Evolutionary conservation across 2,888 invertebrate genomes (phyloP).

Genomic region (Drosophila vallismaia): DNA sequence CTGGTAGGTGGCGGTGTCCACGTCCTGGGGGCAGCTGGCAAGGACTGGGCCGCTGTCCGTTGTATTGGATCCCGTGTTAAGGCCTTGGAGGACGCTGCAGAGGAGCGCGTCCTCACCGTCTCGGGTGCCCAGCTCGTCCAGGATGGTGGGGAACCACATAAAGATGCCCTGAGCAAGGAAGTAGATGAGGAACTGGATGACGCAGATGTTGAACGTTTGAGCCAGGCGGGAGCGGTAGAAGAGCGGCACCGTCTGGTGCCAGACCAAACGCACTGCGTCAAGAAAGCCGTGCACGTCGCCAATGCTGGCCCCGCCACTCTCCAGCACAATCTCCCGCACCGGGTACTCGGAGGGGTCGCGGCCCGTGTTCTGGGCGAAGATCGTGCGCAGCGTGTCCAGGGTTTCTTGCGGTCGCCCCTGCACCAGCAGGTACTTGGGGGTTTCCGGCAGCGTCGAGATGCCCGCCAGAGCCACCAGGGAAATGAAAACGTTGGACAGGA

Average conservation of each 20-base stretch:
- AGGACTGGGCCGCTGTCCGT: neutral
- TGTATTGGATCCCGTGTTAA: conserved; percentile 30
- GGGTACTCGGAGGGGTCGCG: conserved; percentile 84
- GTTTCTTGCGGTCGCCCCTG: conserved; percentile 87
- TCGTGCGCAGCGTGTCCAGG: conserved; percentile 86
- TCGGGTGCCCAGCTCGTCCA: conserved; percentile 78
- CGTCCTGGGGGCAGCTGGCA: conserved; percentile 84
- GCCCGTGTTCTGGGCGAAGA: conserved; percentile 86
- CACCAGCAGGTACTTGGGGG: conserved; percentile 90
- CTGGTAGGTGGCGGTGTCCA: conserved; percentile 87
- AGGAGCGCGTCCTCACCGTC: conserved; percentile 80
- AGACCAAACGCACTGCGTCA: conserved; percentile 78
- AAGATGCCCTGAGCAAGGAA: conserved; percentile 81
- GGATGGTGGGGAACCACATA: conserved; percentile 83
- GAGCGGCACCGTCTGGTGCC: conserved; percentile 81
- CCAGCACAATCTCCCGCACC: conserved; percentile 81
- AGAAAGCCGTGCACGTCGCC: conserved; percentile 68
- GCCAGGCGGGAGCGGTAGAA: conserved; percentile 70
- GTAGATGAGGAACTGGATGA: conserved; percentile 75
- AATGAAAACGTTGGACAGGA: conserved; percentile 88
- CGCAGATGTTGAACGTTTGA: conserved; percentile 80
- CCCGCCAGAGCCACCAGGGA: conserved; percentile 86
- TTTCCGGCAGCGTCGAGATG: conserved; percentile 88
- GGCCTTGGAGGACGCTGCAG: conserved; percentile 61
- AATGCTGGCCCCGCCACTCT: conserved; percentile 74